Evolutionary conservation across 2,888 invertebrate species (phyloP), one percentile per base, ranked within the genome.

Genomic region (Falcaria lacertinaria): DNA sequence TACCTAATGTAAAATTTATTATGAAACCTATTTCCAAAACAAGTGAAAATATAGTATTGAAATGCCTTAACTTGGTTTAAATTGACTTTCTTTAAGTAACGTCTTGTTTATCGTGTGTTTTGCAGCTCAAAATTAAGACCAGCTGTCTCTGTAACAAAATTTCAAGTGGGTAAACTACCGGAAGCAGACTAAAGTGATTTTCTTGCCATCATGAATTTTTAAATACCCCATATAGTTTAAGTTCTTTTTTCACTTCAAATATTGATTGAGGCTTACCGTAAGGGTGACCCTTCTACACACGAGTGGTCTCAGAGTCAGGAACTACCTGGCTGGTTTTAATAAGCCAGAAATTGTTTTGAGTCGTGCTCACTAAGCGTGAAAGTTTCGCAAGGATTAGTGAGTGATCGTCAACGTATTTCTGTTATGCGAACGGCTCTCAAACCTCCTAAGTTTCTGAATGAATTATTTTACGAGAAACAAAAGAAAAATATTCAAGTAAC

Each of bases 291-390:
- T 48, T 42, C 47, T 52, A 33, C 33, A 33, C 32, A 39, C 39
- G 17, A 33, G 33, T 17, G 17, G 17, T 14, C 17, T 35, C 11
- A 52, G 61, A 60, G 54, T 63, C 62, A 65, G 64, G 59, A 63
- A 68, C 66, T 76, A 78, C 78, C 80, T 77, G 77, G 72, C 67
- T 69, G 63, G 59, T 74, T 84, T 85, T 85, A 87, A 87, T 87
- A 86, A 74, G 79, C 78, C 74, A 75, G 72, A 88, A 86, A 86
- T 87, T 89, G 86, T 89, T 88, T 86, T 86, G 84, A 85, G 77
- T 66, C 52, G 73, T 75, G 86, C 49, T 75, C 81, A 65, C 72
- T 68, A 69, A 85, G 81, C 89, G 88, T 89, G 80, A 89, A 86
- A 74, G 77, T 78, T 77, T 81, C 65, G 78, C 59, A 53, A 64